Evolutionary conservation across 2,797 vertebrate genomes (phyloP), one percentile per base, ranked within the genome.

Genomic region (Sparus aurata): DNA sequence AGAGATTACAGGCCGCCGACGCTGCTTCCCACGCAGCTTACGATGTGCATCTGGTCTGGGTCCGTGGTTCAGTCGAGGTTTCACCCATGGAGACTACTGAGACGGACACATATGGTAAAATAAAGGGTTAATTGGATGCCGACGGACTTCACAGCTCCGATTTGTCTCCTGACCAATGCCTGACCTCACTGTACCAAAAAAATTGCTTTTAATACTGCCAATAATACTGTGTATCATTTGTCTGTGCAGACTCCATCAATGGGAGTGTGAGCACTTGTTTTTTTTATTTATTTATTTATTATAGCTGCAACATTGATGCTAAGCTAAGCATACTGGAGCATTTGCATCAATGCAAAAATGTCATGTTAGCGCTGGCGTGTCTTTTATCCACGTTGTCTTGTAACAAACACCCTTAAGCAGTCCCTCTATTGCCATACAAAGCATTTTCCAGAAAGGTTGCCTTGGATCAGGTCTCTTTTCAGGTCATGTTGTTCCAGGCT

Each of bases 401-500:
- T 34, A 57, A 73, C 69, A 70, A 79, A 83, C 18, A 67, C n/a
- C 50, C 50, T 45, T 23, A 68, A 84, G 67, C 69, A 73, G 43
- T 10, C 20, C 41, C 62, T 67, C 41, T 64, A 30, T 64, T 78
- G 54, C 59, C 64, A 71, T 58, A 34, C 73, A 20, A 57, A 79
- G 59, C 79, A 64, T 69, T 79, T 82, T 84, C 57, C 25, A 45
- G 12, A 22, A 52, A 25, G 38, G 41, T 71, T 67, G 74, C 68
- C 66, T 72, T 73, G 54, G 73, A 80, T 65, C 25, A 38, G 70
- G 60, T 80, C 77, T 66, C 23, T 73, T 81, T 49, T 74, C 18
- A 86, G 89, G 89, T 92, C 87, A 91, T 78, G 80, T 80, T 87
- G 77, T 85, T 90, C 50, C 70, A 79, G 70, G 59, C 25, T 47